These are phyloP conservation scores for Menura novaehollandiae DNA, from an alignment of 2,113 vertebrate genomes.

Conservation along the genomic window DNA sequence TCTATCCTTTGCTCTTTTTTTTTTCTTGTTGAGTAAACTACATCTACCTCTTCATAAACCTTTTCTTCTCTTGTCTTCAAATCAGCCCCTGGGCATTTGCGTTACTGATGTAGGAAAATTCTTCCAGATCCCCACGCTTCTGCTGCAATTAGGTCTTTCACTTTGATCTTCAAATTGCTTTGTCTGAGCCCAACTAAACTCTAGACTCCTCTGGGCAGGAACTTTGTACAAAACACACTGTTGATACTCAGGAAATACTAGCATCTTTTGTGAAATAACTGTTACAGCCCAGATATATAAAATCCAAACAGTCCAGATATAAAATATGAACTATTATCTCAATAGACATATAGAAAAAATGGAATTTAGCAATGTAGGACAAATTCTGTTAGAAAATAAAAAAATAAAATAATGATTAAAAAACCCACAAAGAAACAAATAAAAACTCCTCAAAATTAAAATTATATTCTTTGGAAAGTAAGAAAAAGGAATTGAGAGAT, in stretches of 20 bases:
- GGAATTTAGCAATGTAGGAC: neutral
- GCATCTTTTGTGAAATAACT: neutral
- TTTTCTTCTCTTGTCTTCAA: neutral
- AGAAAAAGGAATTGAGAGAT: neutral
- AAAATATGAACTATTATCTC: neutral
- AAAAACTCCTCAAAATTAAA: neutral
- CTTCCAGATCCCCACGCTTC: neutral
- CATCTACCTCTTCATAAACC: neutral
- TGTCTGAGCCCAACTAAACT: neutral
- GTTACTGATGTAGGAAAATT: neutral
- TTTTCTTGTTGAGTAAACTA: neutral
- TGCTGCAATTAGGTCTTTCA: neutral
- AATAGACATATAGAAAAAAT: neutral
- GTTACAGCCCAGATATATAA: neutral
- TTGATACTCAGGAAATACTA: neutral
- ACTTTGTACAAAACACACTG: neutral
- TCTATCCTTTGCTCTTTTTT: accelerated
- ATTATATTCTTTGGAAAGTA: neutral
- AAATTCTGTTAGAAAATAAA: neutral
- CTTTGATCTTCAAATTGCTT: slow-evolving; percentile 6
- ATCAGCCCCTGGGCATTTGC: neutral
- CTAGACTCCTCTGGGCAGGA: neutral
- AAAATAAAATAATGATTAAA: neutral
- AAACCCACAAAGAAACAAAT: neutral
- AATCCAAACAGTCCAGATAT: neutral